phyloP scores from a whole-genome alignment of 2,113 vertebrate species.

The Vanacampus margaritifer region DNA sequence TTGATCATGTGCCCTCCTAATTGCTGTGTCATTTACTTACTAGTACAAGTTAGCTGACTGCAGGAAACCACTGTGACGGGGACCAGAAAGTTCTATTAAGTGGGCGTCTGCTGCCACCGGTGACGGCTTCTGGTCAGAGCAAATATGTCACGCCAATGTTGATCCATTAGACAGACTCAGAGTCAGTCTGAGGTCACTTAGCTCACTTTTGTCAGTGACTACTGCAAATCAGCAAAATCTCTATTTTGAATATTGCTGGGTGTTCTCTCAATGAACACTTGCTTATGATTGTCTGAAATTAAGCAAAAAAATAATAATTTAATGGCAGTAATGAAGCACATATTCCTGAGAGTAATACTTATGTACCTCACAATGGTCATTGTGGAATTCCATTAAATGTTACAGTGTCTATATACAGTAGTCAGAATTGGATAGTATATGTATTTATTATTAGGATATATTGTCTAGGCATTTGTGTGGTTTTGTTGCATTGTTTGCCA shows the following conservation, averaged over 20 bases:
- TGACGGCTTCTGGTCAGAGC: conserved; percentile 33
- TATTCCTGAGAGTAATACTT: conserved; percentile 18
- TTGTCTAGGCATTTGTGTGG: neutral
- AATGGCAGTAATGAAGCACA: conserved; percentile 28
- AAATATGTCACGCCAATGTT: conserved; percentile 22
- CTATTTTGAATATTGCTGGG: neutral
- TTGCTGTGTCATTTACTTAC: conserved; percentile 12
- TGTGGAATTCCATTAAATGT: conserved; percentile 24
- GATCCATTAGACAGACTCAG: conserved; percentile 22
- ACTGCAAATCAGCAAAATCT: neutral
- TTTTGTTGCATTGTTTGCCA: neutral
- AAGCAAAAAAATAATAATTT: conserved; percentile 7
- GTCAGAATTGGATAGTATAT: too few species aligned
- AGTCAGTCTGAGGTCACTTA: conserved; percentile 13
- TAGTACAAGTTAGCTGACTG: conserved; percentile 12
- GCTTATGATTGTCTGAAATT: conserved; percentile 12
- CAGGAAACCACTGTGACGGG: conserved; percentile 12
- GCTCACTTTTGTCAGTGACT: conserved; percentile 2
- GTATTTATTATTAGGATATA: too few species aligned
- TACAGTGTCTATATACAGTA: neutral
- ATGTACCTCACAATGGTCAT: conserved; percentile 17
- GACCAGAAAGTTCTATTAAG: conserved; percentile 31
- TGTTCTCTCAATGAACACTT: neutral
- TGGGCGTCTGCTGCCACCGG: conserved; percentile 28
- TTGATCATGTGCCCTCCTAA: conserved; percentile 15